Evolutionary conservation across 2,113 vertebrate genomes (phyloP).

Genomic region (Corvus hawaiiensis): DNA sequence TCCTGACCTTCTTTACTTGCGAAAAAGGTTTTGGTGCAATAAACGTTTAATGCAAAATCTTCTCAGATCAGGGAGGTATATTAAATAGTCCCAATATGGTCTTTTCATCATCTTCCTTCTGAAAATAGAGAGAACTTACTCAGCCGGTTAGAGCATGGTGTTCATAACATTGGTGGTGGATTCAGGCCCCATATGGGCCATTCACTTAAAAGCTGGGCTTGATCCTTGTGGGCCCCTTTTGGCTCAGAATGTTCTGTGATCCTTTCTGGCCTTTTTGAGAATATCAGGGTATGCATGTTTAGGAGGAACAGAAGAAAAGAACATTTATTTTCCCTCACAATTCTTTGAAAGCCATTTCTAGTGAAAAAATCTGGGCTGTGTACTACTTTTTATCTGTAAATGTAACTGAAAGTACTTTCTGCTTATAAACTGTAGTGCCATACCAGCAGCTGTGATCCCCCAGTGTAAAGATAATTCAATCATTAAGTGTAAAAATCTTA

Average conservation of each 20-base stretch:
- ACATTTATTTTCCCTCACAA: background rate
- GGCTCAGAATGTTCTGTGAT: background rate
- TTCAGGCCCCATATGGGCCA: background rate
- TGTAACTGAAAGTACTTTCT: background rate
- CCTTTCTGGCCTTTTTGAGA: background rate
- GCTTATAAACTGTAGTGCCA: background rate
- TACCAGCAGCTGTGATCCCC: background rate
- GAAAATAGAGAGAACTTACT: background rate
- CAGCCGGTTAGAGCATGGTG: background rate
- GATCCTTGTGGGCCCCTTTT: background rate
- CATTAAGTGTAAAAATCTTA: background rate
- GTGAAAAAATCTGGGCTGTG: background rate
- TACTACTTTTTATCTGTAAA: background rate
- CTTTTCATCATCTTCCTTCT: background rate
- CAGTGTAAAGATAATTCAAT: background rate
- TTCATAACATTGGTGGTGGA: background rate
- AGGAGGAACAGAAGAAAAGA: background rate
- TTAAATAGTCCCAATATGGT: background rate
- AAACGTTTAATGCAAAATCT: background rate
- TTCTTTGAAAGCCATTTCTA: background rate
- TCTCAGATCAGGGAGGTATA: background rate
- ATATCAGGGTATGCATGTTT: background rate
- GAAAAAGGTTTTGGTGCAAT: background rate
- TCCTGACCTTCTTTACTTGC: background rate
- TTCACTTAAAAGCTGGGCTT: background rate